Evolutionary conservation across 2,113 vertebrate genomes (phyloP), one percentile per base, ranked within the genome.

Genomic region (Syngnathus scovelli): DNA sequence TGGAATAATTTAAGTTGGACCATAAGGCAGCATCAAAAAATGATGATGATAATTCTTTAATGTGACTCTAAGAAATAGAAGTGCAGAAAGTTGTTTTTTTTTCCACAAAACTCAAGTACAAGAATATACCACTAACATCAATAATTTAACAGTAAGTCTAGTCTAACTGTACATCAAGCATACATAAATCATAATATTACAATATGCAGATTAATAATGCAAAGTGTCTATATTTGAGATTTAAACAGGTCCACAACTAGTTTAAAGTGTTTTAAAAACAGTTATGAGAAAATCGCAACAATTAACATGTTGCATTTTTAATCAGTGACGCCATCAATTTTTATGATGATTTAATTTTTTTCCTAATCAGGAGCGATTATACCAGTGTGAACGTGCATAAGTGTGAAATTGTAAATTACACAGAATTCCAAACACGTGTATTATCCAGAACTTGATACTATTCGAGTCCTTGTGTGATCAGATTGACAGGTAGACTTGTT

Each of bases 361-460:
- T 33, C 27, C 3, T 33, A 33, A 33, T 33, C 27, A 33, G 27
- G 27, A 27, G 27, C 27, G 23, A 27, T 27, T 27, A 27, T 27
- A 27, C 27, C 27, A 27, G 2, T 27, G 27, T 27, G 27, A 27
- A 33, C 3, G 2, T 33, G 27, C 27, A 33, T 3, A 33, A 33
- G 27, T 33, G 27, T 33, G 3, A 33, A 33, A 33, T 33, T 15
- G n/a, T 61, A 23, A 74, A 76, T 85, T 81, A 79, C 44, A 33
- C 64, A 69, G 62, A 33, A 66, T 69, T 74, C 62, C 38, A 46
- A 61, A 60, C 78, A 70, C 79, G 55, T 69, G 18, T 68, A 61
- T 82, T 87, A 89, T 81, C 69, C 18, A 64, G 48, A 54, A 65
- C 80, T 78, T 81, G 72, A 43, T 75, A 77, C 61, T 70, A 84